Percentiles rank a stretch among this genome's conserved stretches.
Conservation (phyloP, 37 sponge, comb jelly and placozoan genomes). For the Axinella damicornis region DNA sequence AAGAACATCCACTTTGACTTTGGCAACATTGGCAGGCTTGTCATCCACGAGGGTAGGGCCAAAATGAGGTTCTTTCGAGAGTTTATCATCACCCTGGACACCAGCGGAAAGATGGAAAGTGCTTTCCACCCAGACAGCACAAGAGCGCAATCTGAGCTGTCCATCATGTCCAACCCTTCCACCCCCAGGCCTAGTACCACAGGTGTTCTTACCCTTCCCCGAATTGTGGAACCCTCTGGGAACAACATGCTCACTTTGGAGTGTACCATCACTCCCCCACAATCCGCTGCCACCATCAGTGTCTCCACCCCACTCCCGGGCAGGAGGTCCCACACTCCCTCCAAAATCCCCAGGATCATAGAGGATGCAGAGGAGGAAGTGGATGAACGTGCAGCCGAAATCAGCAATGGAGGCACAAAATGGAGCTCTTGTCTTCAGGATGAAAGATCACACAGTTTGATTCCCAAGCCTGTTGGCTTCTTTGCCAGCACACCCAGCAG, state of each 20-base stretch:
- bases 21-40: constrained; percentile 69
- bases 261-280: neutral
- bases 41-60: constrained; percentile 68
- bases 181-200: constrained; percentile 17
- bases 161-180: constrained; percentile 51
- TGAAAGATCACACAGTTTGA: no score
- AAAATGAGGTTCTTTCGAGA: constrained; percentile 90
- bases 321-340: neutral
- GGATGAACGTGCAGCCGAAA: no score
- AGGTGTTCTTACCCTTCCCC: constrained; percentile 12
- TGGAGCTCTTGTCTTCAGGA: no score
- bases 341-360: neutral
- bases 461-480: no score
- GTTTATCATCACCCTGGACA: constrained; percentile 75
- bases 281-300: no score
- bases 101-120: constrained; percentile 57
- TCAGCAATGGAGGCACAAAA: no score
- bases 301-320: no score
- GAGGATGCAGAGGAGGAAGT: neutral
- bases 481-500: no score
- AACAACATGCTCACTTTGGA: neutral
- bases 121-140: constrained; percentile 39
- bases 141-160: neutral
- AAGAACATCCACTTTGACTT: constrained; percentile 69
- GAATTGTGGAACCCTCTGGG: constrained; percentile 1